A percentile compares a stretch with the other conserved stretches of the same genome.
Conservation (phyloP, 1,140 invertebrate species). For the Halyomorpha halys region DNA sequence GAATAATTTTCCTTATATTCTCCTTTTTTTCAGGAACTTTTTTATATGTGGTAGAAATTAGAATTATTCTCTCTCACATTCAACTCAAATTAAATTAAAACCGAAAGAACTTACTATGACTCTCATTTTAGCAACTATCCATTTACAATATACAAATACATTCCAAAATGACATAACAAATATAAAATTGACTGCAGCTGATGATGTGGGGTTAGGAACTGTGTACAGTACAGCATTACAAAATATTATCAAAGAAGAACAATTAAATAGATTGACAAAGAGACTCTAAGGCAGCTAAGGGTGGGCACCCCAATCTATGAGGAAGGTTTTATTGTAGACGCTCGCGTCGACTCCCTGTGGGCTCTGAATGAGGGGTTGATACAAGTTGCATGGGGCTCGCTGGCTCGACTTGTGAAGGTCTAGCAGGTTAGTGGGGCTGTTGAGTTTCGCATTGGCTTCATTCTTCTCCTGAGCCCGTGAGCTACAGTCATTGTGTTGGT, state of each 20-base stretch:
- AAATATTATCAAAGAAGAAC: constrained; percentile 9
- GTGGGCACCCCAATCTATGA: constrained; percentile 8
- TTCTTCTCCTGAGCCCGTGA: constrained; percentile 24
- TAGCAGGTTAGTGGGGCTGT: constrained; percentile 21
- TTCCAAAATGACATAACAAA: not conserved
- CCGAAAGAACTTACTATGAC: constrained; percentile 11
- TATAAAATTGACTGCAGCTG: not conserved
- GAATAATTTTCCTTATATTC: not conserved
- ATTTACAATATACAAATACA: not conserved
- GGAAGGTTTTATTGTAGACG: constrained; percentile 5
- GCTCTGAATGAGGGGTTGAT: constrained; percentile 20
- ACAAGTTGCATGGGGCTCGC: constrained; percentile 24
- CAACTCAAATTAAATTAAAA: not conserved
- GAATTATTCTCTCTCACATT: too few species aligned
- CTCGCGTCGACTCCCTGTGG: not conserved
- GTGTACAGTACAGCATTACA: not conserved
- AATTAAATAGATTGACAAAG: constrained; percentile 18
- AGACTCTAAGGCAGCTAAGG: constrained; percentile 8
- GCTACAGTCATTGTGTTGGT: constrained; percentile 24
- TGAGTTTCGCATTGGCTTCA: constrained; percentile 29
- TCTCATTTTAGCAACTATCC: constrained; percentile 8
- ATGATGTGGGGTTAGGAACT: not conserved
- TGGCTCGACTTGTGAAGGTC: constrained; percentile 23
- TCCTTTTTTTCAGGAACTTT: not conserved
- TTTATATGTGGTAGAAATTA: not conserved